Percentiles rank a stretch among this genome's conserved stretches.
These are phyloP conservation scores for Pseudomyrmex dendroicus DNA, from an alignment of 1,140 invertebrate species.

Conservation along the genomic window DNA sequence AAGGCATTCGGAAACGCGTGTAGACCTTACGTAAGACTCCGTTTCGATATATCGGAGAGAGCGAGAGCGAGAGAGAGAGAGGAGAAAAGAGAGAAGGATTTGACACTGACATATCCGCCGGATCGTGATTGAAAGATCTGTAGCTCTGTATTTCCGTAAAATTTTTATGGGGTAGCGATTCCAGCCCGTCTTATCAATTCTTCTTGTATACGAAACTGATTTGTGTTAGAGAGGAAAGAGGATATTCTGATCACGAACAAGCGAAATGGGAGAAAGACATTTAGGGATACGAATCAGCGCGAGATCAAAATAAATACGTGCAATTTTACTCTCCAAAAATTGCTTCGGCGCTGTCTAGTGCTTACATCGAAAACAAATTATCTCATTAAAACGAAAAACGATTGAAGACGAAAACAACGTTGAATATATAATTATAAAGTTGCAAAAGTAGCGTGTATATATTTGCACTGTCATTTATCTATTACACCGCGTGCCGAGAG, in stretches of 20 bases:
- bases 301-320: too few species aligned
- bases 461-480: neutral
- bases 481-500: neutral
- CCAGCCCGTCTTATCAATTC: constrained; percentile 29
- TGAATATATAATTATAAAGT: neutral
- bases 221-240: neutral
- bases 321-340: neutral
- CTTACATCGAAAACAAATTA: neutral
- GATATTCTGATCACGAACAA: constrained; percentile 5
- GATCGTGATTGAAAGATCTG: constrained; percentile 51
- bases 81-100: constrained; percentile 7
- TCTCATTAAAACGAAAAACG: neutral
- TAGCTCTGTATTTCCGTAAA: constrained; percentile 36
- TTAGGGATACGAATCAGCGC: too few species aligned
- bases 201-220: neutral
- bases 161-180: constrained; percentile 40
- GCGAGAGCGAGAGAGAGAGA: too few species aligned
- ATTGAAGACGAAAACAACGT: neutral
- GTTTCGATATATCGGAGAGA: constrained; percentile 43
- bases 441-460: neutral
- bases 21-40: constrained; percentile 34
- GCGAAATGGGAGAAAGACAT: too few species aligned
- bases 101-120: constrained; percentile 49
- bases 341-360: neutral
- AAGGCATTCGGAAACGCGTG: constrained; percentile 31